These are phyloP conservation scores for Platorchestia sp. DNA, from an alignment of 1,140 invertebrate species.

Conservation along the genomic window DNA sequence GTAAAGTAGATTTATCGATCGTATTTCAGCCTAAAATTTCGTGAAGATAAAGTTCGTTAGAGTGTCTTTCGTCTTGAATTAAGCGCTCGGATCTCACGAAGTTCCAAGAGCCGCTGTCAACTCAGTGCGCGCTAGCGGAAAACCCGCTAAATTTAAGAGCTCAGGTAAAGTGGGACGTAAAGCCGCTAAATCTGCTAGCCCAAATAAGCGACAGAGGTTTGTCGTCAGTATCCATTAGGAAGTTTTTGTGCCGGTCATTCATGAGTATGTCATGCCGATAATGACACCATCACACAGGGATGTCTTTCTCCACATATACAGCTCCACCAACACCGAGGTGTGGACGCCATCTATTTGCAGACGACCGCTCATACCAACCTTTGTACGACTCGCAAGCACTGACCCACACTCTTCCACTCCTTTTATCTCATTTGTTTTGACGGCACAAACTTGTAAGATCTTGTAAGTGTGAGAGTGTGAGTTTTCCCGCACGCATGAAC, in stretches of 20 bases:
- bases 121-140: neutral
- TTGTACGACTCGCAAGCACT: neutral
- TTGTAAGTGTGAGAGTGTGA: neutral
- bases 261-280: slow-evolving; percentile 38
- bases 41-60: too few species aligned
- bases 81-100: neutral
- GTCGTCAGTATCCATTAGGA: slow-evolving; percentile 29
- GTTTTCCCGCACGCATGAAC: neutral
- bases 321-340: neutral
- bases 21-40: too few species aligned
- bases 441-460: too few species aligned
- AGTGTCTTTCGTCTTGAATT: neutral
- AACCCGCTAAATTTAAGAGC: slow-evolving; percentile 7
- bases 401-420: neutral
- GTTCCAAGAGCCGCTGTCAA: neutral
- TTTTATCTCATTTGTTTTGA: neutral
- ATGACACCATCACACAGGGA: slow-evolving; percentile 23
- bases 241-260: slow-evolving; percentile 30
- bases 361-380: neutral
- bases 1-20: too few species aligned
- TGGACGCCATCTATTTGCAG: neutral
- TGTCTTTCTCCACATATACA: slow-evolving; percentile 14
- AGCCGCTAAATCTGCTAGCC: neutral
- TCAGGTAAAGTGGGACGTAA: neutral
- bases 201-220: slow-evolving; percentile 22